A percentile compares a stretch with the other conserved stretches of the same genome.
Evolutionary conservation across 2,797 vertebrate species (phyloP).

Genomic region (Aldrovandia affinis): DNA sequence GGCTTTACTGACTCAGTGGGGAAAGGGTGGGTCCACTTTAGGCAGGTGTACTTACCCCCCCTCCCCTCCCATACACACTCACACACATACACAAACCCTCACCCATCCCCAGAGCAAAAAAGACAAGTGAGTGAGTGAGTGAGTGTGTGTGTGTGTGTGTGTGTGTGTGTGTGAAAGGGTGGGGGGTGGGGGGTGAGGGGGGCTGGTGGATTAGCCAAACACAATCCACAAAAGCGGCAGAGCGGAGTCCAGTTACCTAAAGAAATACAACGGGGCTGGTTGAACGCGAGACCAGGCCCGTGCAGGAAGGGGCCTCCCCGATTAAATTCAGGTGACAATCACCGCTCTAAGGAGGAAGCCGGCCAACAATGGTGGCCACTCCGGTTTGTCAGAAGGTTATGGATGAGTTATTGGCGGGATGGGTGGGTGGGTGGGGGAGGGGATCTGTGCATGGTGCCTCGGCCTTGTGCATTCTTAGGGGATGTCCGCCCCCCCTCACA

Average conservation of each 20-base stretch:
- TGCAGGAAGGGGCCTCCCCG: conserved; percentile 7
- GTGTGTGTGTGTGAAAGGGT: conserved; percentile 34
- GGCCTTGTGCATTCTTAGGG: not conserved
- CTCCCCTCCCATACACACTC: not conserved
- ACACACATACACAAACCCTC: not conserved
- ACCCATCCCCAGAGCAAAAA: not conserved
- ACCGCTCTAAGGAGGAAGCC: conserved; percentile 4
- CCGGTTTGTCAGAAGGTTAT: conserved; percentile 22
- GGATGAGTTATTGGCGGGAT: conserved; percentile 22
- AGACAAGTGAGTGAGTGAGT: no score
- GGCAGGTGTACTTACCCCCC: not conserved
- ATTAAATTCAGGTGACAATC: not conserved
- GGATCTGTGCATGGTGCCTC: not conserved
- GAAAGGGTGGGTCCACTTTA: not conserved
- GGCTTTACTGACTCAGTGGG: not conserved
- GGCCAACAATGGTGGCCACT: conserved; percentile 24
- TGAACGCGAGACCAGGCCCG: conserved; percentile 34
- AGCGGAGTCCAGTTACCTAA: conserved; percentile 53
- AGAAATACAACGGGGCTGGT: conserved; percentile 39
- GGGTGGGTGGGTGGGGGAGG: not conserved
- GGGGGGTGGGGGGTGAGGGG: not conserved
- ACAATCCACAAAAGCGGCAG: conserved; percentile 39
- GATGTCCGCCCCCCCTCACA: not conserved
- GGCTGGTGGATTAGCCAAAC: conserved; percentile 39
- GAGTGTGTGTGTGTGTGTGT: conserved; percentile 28